Conservation (phyloP, 2,797 vertebrate genomes). For the Clarias platycephalus region DNA sequence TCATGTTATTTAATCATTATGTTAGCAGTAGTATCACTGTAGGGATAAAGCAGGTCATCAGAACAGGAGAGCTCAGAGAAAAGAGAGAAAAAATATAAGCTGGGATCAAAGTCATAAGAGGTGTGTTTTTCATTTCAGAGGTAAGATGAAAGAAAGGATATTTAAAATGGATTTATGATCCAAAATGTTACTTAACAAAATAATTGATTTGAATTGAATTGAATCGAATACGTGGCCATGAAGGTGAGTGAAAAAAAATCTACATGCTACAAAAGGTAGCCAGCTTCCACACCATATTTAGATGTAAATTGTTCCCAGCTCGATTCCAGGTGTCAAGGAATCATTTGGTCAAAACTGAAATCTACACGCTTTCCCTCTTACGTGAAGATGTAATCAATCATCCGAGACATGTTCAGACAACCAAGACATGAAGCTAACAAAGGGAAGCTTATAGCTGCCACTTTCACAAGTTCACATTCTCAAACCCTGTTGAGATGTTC, state of each 20-base stretch:
- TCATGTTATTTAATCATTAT: slow-evolving; percentile 18
- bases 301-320: background rate
- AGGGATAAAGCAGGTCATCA: background rate
- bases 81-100: background rate
- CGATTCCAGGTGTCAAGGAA: slow-evolving; percentile 4
- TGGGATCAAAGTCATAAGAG: background rate
- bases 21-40: background rate
- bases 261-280: background rate
- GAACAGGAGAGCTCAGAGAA: background rate
- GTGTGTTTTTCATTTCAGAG: background rate
- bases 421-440: slow-evolving; percentile 26
- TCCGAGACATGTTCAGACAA: slow-evolving; percentile 28
- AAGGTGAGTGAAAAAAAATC: background rate
- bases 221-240: background rate
- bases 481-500: background rate
- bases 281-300: background rate
- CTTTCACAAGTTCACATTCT: slow-evolving; percentile 1
- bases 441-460: slow-evolving; percentile 28
- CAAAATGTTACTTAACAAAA: background rate
- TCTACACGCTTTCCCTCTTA: background rate
- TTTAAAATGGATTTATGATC: background rate
- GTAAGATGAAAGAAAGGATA: background rate
- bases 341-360: slow-evolving; percentile 18
- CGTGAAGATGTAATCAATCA: slow-evolving; percentile 32
- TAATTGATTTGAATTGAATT: background rate